These are phyloP conservation scores for Nomada hirtipes DNA, from an alignment of 2,888 invertebrate genomes.

Conservation along the genomic window DNA sequence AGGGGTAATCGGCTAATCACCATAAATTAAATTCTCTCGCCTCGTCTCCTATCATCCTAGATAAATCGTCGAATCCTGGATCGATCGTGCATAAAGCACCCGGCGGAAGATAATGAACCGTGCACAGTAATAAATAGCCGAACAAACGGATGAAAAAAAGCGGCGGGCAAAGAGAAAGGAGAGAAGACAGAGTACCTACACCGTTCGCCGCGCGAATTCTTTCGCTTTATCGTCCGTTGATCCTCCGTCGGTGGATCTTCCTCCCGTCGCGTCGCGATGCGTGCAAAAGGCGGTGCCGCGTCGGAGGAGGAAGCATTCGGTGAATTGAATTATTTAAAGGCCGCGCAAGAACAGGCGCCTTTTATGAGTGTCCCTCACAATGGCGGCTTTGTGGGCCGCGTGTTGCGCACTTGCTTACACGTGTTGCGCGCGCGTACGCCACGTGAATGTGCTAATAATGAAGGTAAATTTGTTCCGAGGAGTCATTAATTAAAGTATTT, in stretches of 20 bases:
- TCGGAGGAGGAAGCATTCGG: conserved; percentile 77
- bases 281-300: conserved; percentile 64
- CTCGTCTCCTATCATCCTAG: neutral
- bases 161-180: neutral
- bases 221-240: conserved; percentile 34
- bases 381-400: conserved; percentile 79
- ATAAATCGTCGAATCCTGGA: conserved; percentile 23
- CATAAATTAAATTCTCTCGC: conserved; percentile 38
- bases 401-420: conserved; percentile 63
- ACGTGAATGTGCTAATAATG: conserved; percentile 83
- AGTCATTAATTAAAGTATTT: conserved; percentile 83
- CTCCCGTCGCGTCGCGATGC: conserved; percentile 49
- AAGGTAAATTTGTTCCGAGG: conserved; percentile 82
- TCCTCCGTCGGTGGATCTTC: conserved; percentile 41
- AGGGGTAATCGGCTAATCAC: conserved; percentile 15
- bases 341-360: conserved; percentile 79
- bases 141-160: neutral
- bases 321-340: conserved; percentile 83
- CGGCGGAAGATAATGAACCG: neutral
- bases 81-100: conserved; percentile 17
- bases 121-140: neutral
- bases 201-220: conserved; percentile 18
- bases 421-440: conserved; percentile 71
- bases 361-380: conserved; percentile 81
- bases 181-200: neutral